Base-by-base conservation (phyloP, 2,888 invertebrate species). In the Plagodis pulveraria region DNA sequence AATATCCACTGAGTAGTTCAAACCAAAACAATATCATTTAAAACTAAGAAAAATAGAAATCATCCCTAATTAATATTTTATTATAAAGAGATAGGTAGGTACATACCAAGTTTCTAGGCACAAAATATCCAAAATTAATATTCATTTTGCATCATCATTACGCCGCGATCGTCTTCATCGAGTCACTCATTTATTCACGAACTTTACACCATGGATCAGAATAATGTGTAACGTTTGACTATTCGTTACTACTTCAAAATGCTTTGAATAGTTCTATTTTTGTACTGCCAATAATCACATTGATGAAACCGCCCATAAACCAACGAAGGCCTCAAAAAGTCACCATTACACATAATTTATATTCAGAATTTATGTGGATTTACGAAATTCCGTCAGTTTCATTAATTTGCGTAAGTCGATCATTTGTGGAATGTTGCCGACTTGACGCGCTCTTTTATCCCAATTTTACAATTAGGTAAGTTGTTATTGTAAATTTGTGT, bases 401-500 rank as follows among this genome's bases (percentile, higher is more conserved):
- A 57, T 22, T 42, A 42, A 46, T 36, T 47, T 51, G n/a, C 56
- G 40, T 46, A 56, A 60, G 22, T 51, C 41, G 46, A 56, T 56
- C 56, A 56, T 38, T 57, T 57, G 32, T 12, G 42, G 57, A 48
- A 53, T 40, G 33, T 42, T 5, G 11, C 8, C 32, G 40, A 35
- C 32, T 62, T 46, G 53, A 51, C 50, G 45, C n/a, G 46, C 52
- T 36, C 42, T 48, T 6, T 40, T 32, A 10, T 49, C 2, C 2
- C 32, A 6, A 40, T 6, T 36, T 8, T 9, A 5, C 36, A 36
- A n/a, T 42, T 11, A 33, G n/a, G 9, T 5, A 40, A 5, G 46
- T 56, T 11, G 12, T 49, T 61, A 52, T 52, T 11, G 22, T 49
- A 59, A 52, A 50, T 68, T 52, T 67, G 54, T 56, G 51, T 65